Evolutionary conservation across 2,113 vertebrate species (phyloP).

Genomic region (Urocynchramus pylzowi): DNA sequence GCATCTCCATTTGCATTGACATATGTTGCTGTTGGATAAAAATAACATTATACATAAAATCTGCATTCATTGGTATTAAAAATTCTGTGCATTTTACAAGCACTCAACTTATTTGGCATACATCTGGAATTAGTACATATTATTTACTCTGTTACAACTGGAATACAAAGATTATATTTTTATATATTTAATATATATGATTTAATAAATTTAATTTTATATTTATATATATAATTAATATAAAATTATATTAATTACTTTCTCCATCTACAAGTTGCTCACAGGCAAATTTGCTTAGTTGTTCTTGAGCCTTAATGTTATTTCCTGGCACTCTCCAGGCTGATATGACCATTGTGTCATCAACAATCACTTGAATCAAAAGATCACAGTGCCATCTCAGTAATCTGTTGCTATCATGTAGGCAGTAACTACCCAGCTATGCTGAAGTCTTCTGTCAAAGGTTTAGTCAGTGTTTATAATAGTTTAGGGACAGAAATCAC

Average conservation of each 20-base stretch:
- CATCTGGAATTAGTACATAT: not conserved
- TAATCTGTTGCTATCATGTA: not conserved
- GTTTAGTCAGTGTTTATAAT: not conserved
- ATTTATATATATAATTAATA: too few relatives aligned
- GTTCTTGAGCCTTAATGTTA: not conserved
- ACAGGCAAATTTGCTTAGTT: not conserved
- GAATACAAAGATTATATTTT: not conserved
- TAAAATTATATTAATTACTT: not conserved
- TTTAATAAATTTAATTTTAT: too few relatives aligned
- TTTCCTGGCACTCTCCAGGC: not conserved
- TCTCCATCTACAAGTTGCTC: not conserved
- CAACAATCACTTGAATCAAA: not conserved
- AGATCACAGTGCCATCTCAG: not conserved
- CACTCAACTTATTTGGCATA: not conserved
- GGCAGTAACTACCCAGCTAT: not conserved
- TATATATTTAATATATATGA: too few relatives aligned
- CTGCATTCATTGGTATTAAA: not conserved
- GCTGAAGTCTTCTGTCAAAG: not conserved
- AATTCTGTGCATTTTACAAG: not conserved
- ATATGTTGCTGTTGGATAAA: constrained; percentile 5
- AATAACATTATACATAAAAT: not conserved
- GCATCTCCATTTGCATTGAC: not conserved
- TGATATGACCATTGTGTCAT: not conserved
- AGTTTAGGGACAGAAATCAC: not conserved
- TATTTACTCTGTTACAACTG: not conserved